Evolutionary conservation across 1,140 invertebrate genomes (phyloP).

Genomic region (Thaumetopoea pityocampa): DNA sequence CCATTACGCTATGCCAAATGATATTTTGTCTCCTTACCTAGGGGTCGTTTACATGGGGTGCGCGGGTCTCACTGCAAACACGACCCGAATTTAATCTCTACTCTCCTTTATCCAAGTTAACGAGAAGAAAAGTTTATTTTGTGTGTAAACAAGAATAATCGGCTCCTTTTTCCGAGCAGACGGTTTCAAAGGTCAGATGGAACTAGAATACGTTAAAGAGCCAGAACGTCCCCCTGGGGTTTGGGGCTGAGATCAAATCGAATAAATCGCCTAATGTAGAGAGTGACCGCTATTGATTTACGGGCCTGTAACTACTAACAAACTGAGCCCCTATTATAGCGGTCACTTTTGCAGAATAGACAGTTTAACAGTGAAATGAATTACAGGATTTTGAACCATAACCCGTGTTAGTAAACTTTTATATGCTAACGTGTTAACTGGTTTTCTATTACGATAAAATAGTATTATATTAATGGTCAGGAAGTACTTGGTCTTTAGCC

Average conservation of each 20-base stretch:
- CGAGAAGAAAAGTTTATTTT: constrained; percentile 72
- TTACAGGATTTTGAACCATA: too few species aligned
- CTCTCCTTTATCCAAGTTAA: constrained; percentile 57
- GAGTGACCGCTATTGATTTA: constrained; percentile 25
- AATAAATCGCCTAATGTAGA: constrained; percentile 27
- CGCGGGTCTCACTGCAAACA: constrained; percentile 49
- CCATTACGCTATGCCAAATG: constrained; percentile 68
- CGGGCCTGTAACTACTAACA: constrained; percentile 27
- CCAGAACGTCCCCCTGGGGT: constrained; percentile 12
- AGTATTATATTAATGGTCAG: too few species aligned
- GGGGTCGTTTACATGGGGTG: constrained; percentile 56
- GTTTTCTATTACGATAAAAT: too few species aligned
- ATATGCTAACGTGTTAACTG: too few species aligned
- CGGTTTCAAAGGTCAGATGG: constrained; percentile 53
- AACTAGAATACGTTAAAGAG: constrained; percentile 56
- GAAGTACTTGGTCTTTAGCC: too few species aligned
- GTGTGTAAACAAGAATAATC: constrained; percentile 68
- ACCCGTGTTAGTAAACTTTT: too few species aligned
- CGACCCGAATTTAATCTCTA: constrained; percentile 64
- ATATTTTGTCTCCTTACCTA: constrained; percentile 62
- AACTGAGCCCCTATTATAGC: constrained; percentile 14
- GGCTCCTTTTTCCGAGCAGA: constrained; percentile 55
- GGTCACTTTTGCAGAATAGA: constrained; percentile 5
- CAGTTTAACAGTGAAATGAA: constrained; percentile 15
- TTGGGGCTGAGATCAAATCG: constrained; percentile 24